These are phyloP conservation scores for Acronicta alni DNA, from an alignment of 2,888 invertebrate genomes.

Conservation along the genomic window DNA sequence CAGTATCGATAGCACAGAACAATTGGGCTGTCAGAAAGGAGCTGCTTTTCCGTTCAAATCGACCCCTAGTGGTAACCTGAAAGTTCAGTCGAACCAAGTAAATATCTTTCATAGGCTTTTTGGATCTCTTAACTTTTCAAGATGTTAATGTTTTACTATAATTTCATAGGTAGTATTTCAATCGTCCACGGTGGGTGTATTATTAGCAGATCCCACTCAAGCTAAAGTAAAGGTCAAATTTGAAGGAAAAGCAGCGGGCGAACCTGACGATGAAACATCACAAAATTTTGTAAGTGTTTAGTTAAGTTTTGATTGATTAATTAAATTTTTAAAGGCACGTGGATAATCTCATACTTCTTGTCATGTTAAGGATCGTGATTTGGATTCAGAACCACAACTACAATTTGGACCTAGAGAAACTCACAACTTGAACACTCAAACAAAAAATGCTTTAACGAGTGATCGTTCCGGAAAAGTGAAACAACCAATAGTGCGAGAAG, in stretches of 20 bases:
- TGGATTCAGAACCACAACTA: slow-evolving; percentile 65
- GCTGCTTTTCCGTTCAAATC: slow-evolving; percentile 90
- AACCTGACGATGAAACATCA: slow-evolving; percentile 67
- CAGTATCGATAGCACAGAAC: slow-evolving; percentile 74
- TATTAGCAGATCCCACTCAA: slow-evolving; percentile 91
- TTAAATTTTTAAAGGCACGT: background rate
- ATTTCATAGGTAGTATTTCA: slow-evolving; percentile 91
- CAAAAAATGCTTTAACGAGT: slow-evolving; percentile 27
- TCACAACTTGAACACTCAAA: slow-evolving; percentile 48
- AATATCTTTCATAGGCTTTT: slow-evolving; percentile 17
- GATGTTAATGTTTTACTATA: slow-evolving; percentile 3
- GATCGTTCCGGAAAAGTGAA: slow-evolving; percentile 59
- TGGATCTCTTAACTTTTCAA: background rate
- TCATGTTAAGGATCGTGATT: slow-evolving; percentile 61
- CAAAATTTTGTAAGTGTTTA: slow-evolving; percentile 64
- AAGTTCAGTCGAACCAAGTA: slow-evolving; percentile 92
- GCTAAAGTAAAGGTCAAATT: slow-evolving; percentile 90
- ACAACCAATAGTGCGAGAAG: slow-evolving; percentile 60
- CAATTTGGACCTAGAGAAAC: slow-evolving; percentile 65
- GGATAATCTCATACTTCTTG: background rate
- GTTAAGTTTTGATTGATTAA: background rate
- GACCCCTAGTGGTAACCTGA: slow-evolving; percentile 92
- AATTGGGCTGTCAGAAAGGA: slow-evolving; percentile 65
- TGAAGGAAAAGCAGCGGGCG: slow-evolving; percentile 76
- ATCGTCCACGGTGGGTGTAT: slow-evolving; percentile 91